A percentile compares a stretch with the other conserved stretches of the same genome.
These are phyloP conservation scores for Cyclura pinguis DNA, from an alignment of 2,797 vertebrate genomes.

Conservation along the genomic window DNA sequence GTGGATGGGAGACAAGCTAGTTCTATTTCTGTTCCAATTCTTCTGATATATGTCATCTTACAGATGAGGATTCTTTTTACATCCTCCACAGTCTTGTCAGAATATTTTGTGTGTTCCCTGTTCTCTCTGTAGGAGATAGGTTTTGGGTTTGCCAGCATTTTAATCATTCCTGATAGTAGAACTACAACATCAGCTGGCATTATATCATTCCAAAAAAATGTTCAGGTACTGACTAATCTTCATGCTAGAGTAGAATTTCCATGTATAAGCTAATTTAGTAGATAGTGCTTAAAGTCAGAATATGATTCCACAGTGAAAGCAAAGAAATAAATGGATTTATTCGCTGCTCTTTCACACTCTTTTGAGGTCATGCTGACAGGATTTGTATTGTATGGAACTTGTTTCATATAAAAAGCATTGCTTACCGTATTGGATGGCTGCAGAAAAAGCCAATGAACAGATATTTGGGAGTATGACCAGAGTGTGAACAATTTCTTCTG, in stretches of 20 bases:
- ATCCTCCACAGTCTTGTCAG: background rate
- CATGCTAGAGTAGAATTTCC: background rate
- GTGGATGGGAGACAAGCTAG: background rate
- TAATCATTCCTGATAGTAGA: background rate
- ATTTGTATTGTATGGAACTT: background rate
- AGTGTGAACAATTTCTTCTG: background rate
- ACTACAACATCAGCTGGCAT: background rate
- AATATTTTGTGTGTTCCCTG: background rate
- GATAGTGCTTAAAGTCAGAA: background rate
- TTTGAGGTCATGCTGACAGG: fast-evolving
- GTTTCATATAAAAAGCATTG: background rate
- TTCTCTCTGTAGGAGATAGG: fast-evolving
- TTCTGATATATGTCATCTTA: background rate
- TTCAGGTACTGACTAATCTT: background rate
- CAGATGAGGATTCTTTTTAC: background rate
- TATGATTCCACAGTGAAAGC: background rate
- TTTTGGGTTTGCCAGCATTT: background rate
- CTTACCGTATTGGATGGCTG: background rate
- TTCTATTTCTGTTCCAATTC: background rate
- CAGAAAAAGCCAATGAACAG: background rate
- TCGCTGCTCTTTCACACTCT: background rate
- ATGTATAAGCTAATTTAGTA: background rate
- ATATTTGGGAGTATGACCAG: background rate
- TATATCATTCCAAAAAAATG: fast-evolving
- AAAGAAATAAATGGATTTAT: background rate